Evolutionary conservation across 2,888 invertebrate species (phyloP), one percentile per base, ranked within the genome.

Genomic region (Microdon myrmicae): DNA sequence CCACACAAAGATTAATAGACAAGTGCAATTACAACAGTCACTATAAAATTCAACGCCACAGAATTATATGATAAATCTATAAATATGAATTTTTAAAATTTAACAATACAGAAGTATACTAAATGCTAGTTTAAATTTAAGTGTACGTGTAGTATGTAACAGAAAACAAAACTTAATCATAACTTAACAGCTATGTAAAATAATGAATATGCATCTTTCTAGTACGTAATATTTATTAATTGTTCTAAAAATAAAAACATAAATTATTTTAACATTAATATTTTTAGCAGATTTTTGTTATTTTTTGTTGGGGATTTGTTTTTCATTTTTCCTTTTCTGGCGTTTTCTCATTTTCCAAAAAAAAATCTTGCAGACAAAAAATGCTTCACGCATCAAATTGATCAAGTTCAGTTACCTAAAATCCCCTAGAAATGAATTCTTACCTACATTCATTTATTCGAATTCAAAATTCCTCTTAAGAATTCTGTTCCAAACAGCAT

Each of bases 201-300:
- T 45, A 45, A 34, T 45, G n/a, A 31, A 20, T 31, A 38, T 51
- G 51, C 56, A 64, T 64, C 56, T 53, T 51, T 28, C 47, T 64
- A 64, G 64, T 43, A 32, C 37, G 51, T 64, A 64, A 51, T 64
- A 64, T 64, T 64, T 64, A 64, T 64, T 64, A 53, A 47, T 53
- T 53, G 39, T 41, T 53, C 53, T 41, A 41, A 41, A 56, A 56
- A 37, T 37, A 37, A 43, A 56, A 47, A 43, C 38, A 49, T 56
- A 49, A 49, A 48, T 56, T 49, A 56, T 56, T 48, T 37, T 43
- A 49, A 48, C 25, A 20, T 49, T 43, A 56, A 32, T 23, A n/a
- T n/a, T n/a, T n/a, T n/a, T n/a, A n/a, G n/a, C n/a, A n/a, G n/a
- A n/a, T n/a, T n/a, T n/a, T n/a, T n/a, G n/a, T n/a, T n/a, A n/a